Conservation (phyloP, 2,888 invertebrate species). For the Pilophorus perplexus region DNA sequence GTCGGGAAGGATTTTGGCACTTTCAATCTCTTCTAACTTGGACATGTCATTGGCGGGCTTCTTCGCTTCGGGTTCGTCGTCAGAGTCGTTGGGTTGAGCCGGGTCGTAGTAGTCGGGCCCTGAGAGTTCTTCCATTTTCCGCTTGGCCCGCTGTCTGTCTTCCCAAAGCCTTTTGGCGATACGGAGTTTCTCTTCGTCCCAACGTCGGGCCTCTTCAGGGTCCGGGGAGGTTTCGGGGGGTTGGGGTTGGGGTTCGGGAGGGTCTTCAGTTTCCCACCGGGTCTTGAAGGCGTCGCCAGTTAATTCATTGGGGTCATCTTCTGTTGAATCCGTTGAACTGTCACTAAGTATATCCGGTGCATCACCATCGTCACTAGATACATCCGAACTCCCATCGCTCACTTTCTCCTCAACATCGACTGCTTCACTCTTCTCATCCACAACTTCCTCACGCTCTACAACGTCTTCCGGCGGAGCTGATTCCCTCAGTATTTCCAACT, state of each 20-base stretch:
- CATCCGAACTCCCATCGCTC: background rate
- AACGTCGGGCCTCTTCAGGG: background rate
- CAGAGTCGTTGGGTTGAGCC: background rate
- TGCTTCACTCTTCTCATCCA: background rate
- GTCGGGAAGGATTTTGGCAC: background rate
- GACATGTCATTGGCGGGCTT: background rate
- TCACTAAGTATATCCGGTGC: too few species aligned
- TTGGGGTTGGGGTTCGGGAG: background rate
- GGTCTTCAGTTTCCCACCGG: background rate
- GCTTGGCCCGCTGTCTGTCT: constrained; percentile 5
- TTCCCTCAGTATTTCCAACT: constrained; percentile 64
- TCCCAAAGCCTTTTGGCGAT: background rate
- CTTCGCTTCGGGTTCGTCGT: too few species aligned
- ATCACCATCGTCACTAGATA: background rate
- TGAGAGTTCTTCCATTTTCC: constrained; percentile 1
- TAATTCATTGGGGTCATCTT: background rate
- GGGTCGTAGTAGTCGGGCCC: background rate
- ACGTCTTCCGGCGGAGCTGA: constrained; percentile 4
- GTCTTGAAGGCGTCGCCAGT: background rate
- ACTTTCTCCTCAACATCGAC: background rate
- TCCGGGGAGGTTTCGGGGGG: background rate
- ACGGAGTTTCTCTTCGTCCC: constrained; percentile 3
- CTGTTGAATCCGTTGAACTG: background rate
- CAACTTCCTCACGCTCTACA: background rate
- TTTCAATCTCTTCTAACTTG: constrained; percentile 13